Conservation (phyloP, 2,888 invertebrate species). For the Ellobium chinense region DNA sequence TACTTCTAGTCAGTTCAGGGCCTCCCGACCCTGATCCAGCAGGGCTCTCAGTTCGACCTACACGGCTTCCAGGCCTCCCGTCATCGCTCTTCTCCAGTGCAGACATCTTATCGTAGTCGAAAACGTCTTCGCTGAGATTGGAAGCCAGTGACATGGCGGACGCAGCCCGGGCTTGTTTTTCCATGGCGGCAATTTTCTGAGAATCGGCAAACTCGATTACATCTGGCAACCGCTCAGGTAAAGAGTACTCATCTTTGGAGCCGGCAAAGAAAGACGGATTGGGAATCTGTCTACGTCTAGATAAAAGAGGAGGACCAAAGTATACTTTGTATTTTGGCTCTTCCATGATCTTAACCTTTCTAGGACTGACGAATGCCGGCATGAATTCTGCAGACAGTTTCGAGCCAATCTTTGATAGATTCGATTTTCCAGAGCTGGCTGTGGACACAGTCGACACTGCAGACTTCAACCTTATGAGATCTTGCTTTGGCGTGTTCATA, state of each 20-base stretch:
- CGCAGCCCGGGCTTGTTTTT: conserved; percentile 12
- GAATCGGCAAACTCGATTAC: conserved; percentile 45
- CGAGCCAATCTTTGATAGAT: conserved; percentile 1
- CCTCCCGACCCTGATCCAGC: not conserved
- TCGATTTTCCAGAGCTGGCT: conserved; percentile 13
- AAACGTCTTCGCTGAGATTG: conserved; percentile 2
- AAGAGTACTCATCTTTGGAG: conserved; percentile 46
- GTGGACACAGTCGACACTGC: conserved; percentile 55
- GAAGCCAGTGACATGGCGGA: conserved; percentile 2
- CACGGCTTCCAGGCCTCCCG: not conserved
- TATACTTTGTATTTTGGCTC: conserved; percentile 61
- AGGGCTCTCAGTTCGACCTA: not conserved
- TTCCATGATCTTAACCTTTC: conserved; percentile 55
- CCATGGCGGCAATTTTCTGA: not conserved
- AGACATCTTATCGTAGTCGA: not conserved
- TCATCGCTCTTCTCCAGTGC: not conserved
- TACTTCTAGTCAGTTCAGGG: not conserved
- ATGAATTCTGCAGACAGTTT: conserved; percentile 45
- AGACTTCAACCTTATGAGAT: conserved; percentile 14
- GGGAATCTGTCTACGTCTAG: conserved; percentile 58
- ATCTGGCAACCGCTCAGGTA: conserved; percentile 56
- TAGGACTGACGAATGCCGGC: conserved; percentile 70
- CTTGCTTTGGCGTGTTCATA: conserved; percentile 4
- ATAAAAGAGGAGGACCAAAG: conserved; percentile 70
- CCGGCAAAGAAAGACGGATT: conserved; percentile 56